phyloP scores from a whole-genome alignment of 2,888 invertebrate species.

The Drosophila peninsularis region DNA sequence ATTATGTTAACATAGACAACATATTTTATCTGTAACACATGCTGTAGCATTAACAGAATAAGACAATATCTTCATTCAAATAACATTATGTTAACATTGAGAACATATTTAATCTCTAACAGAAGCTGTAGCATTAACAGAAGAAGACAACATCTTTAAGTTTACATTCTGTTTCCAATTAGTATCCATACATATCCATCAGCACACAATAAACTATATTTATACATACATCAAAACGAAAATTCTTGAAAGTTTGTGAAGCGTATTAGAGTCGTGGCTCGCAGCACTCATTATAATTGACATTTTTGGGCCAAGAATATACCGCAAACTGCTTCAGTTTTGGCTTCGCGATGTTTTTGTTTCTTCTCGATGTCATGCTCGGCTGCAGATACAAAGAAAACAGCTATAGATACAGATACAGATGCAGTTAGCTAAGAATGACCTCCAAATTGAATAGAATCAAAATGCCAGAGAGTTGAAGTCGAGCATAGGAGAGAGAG shows the following conservation, averaged over 20 bases:
- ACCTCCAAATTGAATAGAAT: conserved; percentile 69
- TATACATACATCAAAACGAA: neutral
- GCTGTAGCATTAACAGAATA: no score
- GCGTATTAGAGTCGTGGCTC: conserved; percentile 23
- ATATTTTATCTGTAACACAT: neutral
- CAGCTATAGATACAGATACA: conserved; percentile 38
- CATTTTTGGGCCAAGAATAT: conserved; percentile 78
- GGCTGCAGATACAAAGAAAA: conserved; percentile 59
- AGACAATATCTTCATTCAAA: neutral
- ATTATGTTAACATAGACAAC: neutral
- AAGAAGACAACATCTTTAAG: neutral
- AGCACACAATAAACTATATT: neutral
- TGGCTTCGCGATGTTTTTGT: conserved; percentile 22
- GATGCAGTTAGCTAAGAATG: conserved; percentile 63
- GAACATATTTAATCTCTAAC: neutral
- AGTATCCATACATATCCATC: neutral
- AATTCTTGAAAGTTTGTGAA: conserved; percentile 18
- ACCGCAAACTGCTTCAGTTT: conserved; percentile 77
- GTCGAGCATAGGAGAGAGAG: neutral
- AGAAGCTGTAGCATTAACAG: no score
- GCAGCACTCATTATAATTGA: conserved; percentile 65
- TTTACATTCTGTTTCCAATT: neutral
- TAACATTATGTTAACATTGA: neutral
- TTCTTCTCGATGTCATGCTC: conserved; percentile 68
- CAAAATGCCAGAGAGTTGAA: conserved; percentile 37